Evolutionary conservation across 2,888 invertebrate genomes (phyloP).

Genomic region (Sphecodes monilicornis): DNA sequence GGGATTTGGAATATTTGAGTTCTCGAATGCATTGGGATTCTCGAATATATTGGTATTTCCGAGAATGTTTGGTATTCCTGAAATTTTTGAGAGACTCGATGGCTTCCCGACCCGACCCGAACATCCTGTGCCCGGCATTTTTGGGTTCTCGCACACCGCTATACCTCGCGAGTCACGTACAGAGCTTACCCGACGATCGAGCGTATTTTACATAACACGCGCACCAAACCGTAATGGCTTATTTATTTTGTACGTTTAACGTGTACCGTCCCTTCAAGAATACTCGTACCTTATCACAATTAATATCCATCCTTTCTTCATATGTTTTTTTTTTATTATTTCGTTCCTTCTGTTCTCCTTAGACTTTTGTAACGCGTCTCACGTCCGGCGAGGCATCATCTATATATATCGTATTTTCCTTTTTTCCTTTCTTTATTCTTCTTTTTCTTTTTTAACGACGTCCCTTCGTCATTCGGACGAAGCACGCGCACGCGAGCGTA

Average conservation of each 20-base stretch:
- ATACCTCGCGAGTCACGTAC: slow-evolving; percentile 78
- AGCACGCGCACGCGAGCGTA: slow-evolving; percentile 1
- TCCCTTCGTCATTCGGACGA: slow-evolving; percentile 20
- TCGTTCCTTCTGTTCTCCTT: slow-evolving; percentile 6
- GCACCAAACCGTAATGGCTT: slow-evolving; percentile 81
- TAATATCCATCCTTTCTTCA: slow-evolving; percentile 48
- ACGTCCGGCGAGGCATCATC: slow-evolving; percentile 1
- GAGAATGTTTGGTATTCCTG: not conserved
- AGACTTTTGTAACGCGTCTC: slow-evolving; percentile 1
- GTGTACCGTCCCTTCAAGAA: slow-evolving; percentile 70
- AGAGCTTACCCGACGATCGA: slow-evolving; percentile 82
- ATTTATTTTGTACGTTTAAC: slow-evolving; percentile 81
- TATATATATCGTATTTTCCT: not conserved
- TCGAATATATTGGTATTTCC: not conserved
- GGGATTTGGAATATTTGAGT: not conserved
- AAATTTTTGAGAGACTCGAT: not conserved
- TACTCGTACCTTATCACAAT: slow-evolving; percentile 70
- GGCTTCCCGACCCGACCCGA: slow-evolving; percentile 35
- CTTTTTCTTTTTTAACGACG: slow-evolving; percentile 23
- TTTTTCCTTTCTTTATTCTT: not conserved
- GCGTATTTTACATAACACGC: slow-evolving; percentile 75
- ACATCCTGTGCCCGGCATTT: not conserved
- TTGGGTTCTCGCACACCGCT: not conserved
- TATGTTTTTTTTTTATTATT: not conserved
- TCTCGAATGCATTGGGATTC: not conserved